A percentile compares a stretch with the other conserved stretches of the same genome.
Conservation (phyloP, 2,113 vertebrate species). For the Clarias batrachus region DNA sequence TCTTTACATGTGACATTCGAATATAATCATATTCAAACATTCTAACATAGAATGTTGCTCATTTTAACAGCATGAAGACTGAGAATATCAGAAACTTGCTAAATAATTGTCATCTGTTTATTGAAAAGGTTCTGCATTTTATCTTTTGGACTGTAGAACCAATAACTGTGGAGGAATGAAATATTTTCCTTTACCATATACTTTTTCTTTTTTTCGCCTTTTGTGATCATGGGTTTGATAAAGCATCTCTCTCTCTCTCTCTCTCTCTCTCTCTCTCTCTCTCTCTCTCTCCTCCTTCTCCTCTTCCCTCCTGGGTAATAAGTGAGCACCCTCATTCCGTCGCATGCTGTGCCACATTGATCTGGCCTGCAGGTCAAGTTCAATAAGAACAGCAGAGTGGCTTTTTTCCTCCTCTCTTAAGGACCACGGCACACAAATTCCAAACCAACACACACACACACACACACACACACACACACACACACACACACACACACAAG, state of each 20-base stretch:
- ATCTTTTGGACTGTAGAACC: background rate
- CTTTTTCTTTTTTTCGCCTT: constrained; percentile 43
- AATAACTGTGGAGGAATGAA: background rate
- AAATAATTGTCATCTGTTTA: background rate
- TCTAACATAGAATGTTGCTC: background rate
- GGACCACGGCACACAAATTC: constrained; percentile 38
- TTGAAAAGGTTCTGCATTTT: background rate
- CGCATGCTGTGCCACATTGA: constrained; percentile 78
- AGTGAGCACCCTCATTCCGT: constrained; percentile 76
- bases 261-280: constrained; percentile 24
- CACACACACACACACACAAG: constrained; percentile 23
- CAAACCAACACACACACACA: constrained; percentile 35
- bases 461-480: constrained; percentile 27
- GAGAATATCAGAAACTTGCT: background rate
- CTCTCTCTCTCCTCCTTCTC: constrained; percentile 23
- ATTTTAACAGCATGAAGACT: background rate
- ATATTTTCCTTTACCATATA: background rate
- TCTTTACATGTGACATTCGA: background rate
- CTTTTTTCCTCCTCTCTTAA: constrained; percentile 55
- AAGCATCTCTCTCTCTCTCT: constrained; percentile 26
- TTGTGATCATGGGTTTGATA: constrained; percentile 16
- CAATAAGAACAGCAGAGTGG: constrained; percentile 74
- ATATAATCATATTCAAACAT: background rate
- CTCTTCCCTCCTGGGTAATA: constrained; percentile 73
- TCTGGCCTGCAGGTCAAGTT: constrained; percentile 78